Evolutionary conservation across 2,888 invertebrate species (phyloP).

Genomic region (Watsonalla cultraria): DNA sequence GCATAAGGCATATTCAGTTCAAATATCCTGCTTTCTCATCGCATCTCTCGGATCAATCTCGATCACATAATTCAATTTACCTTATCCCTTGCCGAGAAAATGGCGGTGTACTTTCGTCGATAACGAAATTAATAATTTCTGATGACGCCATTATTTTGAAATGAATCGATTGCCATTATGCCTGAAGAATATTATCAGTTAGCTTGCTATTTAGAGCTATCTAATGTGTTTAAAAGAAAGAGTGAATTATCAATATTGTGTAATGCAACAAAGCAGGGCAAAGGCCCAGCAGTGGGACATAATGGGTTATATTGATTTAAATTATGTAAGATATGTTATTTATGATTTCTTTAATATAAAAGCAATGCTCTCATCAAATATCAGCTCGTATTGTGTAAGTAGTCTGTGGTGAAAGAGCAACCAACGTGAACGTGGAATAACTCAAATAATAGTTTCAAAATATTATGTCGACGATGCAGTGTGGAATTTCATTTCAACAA

Average conservation of each 20-base stretch:
- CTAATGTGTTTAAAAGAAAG: too few species aligned
- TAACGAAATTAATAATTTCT: constrained; percentile 59
- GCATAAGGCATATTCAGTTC: constrained; percentile 22
- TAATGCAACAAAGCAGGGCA: too few species aligned
- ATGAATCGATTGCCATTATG: constrained; percentile 23
- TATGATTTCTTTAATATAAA: too few species aligned
- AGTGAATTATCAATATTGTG: too few species aligned
- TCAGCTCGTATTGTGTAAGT: too few species aligned
- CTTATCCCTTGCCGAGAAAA: constrained; percentile 58
- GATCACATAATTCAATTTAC: constrained; percentile 61
- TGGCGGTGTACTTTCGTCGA: constrained; percentile 49
- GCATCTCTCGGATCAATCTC: constrained; percentile 48
- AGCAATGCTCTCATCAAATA: too few species aligned
- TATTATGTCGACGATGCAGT: neutral
- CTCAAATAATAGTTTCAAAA: neutral
- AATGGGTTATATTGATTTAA: too few species aligned
- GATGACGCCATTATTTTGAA: constrained; percentile 48
- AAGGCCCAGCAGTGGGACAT: too few species aligned
- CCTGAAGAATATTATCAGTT: constrained; percentile 1
- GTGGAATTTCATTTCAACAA: neutral
- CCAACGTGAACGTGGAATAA: neutral
- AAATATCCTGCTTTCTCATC: constrained; percentile 35
- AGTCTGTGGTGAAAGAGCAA: too few species aligned
- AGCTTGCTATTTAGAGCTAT: neutral
- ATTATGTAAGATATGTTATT: too few species aligned